Evolutionary conservation across 2,113 vertebrate species (phyloP), one percentile per base, ranked within the genome.

Genomic region (Propithecus coquereli): DNA sequence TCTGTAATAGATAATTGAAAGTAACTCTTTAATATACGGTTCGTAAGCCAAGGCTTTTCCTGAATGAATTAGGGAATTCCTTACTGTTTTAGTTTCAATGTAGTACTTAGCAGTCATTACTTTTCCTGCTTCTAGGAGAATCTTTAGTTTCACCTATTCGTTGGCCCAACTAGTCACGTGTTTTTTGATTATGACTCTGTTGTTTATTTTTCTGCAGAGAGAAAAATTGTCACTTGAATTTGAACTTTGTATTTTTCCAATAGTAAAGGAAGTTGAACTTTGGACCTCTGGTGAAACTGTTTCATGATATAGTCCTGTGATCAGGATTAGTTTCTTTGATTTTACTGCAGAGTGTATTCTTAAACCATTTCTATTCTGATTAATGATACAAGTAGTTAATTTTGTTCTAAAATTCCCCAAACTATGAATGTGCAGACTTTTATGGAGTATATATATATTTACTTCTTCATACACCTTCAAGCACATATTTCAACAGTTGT

Each of bases 221-320:
- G 66, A 94, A 84, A 66, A 90, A 6, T 43, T 97, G 66, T 88
- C 87, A 37, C 45, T 95, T 95, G 52, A 89, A 92, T 91, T 94
- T 97, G 90, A 90, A 94, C 91, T 97, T 96, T 37, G 32, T 83
- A 11, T 81, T 95, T 95, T 91, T 76, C 73, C 34, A 50, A 22
- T 59, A 92, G 84, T 77, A 71, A 90, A 94, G 79, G n/a, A 91
- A 90, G 80, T 71, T 94, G 93, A 95, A 96, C 89, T 96, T 98
- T 81, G 65, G 73, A 92, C 68, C 66, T 87, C 34, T 84, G 83
- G 79, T 94, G 91, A 93, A 96, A 95, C 79, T 71, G 73, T 96
- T 96, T 86, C 79, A 57, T 88, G 81, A 71, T 88, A 71, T 18
- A 70, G 34, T 77, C 71, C 85, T 82, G 18, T 92, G 23, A 65